Conservation (phyloP, 2,888 invertebrate genomes). For the Nephrotoma flavescens region DNA sequence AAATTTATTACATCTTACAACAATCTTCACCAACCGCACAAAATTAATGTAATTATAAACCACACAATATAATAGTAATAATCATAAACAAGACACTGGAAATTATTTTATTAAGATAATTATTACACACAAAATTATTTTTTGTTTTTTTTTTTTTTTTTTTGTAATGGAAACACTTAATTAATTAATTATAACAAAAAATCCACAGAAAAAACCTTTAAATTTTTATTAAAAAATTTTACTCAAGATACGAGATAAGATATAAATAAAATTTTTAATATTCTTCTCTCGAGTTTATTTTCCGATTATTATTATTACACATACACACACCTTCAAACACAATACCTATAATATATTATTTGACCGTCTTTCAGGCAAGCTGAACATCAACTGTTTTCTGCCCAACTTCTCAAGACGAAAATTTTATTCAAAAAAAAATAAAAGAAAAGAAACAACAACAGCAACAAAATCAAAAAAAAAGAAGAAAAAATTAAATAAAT, state of each 20-base stretch:
- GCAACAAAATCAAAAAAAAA: background rate
- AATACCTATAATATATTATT: background rate
- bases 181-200: background rate
- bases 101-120: background rate
- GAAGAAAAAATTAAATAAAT: background rate
- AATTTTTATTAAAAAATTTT: background rate
- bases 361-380: conserved; percentile 1
- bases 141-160: background rate
- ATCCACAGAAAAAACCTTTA: background rate
- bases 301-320: too few species aligned
- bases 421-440: background rate
- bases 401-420: background rate
- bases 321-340: background rate
- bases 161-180: background rate
- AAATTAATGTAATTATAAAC: background rate
- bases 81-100: background rate
- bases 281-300: background rate
- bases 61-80: background rate
- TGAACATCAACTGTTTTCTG: conserved; percentile 1
- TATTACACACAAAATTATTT: background rate
- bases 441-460: background rate
- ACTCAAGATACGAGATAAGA: background rate
- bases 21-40: background rate
- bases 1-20: background rate
- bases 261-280: background rate